Base-by-base conservation (phyloP, 2,888 invertebrate species). In the Agrenia bidenticulata region DNA sequence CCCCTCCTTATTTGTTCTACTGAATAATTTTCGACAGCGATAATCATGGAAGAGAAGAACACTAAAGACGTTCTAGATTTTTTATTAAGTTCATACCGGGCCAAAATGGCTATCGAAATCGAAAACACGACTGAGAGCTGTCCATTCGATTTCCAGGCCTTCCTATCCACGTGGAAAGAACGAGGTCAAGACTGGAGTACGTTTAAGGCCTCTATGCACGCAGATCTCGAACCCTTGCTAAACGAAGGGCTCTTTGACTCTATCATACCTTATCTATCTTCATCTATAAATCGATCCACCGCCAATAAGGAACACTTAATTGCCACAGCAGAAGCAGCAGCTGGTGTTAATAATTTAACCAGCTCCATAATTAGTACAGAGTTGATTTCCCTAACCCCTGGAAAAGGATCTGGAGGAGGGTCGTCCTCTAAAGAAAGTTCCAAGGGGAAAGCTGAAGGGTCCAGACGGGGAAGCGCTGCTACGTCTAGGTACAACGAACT, bases 171-270 rank as follows among this genome's bases (percentile, higher is more conserved):
- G 26, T 73, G 72, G 72, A 73, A 72, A 32, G 61, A 66, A 17
- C 51, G 65, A 37, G 56, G 63, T 54, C 54, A 26, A 19, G 41
- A 50, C 13, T 70, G 73, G 71, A 27, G 61, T 9, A 61, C 70
- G 15, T 24, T 73, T 13, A 70, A 68, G 54, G 51, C 15, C 13
- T 61, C 41, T 2, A 71, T 73, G 39, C 32, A 56, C 13, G 45
- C 60, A n/a, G 70, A 68, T 32, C 57, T 75, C 1, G 66, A 69
- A 37, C 68, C 70, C 1, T 24, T 75, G 4, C 37, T 72, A 4
- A 61, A 71, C 17, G 67, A 75, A 60, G 75, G 75, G 2, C 53
- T 75, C 5, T 72, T 75, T 37, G 75, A 75, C 39, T 73, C 75
- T 0, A 73, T 75, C 9, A 45, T 73, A 11, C 75, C 75, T 0